A percentile compares a stretch with the other conserved stretches of the same genome.
Conservation (phyloP, 2,797 vertebrate species). For the Fistularia tabacaria region DNA sequence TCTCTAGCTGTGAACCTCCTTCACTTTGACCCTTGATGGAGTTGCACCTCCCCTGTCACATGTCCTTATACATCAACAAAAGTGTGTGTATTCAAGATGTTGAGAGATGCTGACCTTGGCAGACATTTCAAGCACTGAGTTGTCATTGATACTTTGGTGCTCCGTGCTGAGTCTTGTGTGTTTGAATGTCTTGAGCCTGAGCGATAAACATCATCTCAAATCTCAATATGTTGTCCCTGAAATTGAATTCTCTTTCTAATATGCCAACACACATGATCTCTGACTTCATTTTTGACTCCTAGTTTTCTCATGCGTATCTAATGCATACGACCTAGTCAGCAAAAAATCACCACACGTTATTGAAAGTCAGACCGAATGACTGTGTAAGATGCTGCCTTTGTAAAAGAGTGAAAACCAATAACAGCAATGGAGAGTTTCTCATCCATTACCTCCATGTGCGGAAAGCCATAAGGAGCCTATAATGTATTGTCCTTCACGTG, state of each 20-base stretch:
- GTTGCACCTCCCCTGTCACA: constrained; percentile 12
- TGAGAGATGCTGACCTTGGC: constrained; percentile 36
- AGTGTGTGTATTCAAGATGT: constrained; percentile 12
- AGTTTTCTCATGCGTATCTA: constrained; percentile 14
- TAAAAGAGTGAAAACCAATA: constrained; percentile 42
- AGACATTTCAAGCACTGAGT: constrained; percentile 24
- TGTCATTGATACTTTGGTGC: constrained; percentile 10
- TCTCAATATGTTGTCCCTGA: constrained; percentile 16
- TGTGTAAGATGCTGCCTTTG: constrained; percentile 34
- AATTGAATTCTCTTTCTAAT: constrained; percentile 16
- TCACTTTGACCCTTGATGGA: constrained; percentile 13
- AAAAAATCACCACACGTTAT: constrained; percentile 15
- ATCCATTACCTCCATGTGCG: constrained; percentile 37
- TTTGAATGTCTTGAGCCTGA: background rate
- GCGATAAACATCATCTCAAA: constrained; percentile 7
- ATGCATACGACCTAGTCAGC: constrained; percentile 19
- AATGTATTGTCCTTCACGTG: constrained; percentile 55
- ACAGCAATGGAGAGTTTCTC: constrained; percentile 17
- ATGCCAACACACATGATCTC: background rate
- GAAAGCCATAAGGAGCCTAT: constrained; percentile 26
- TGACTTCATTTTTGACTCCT: background rate
- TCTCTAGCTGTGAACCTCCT: constrained; percentile 3
- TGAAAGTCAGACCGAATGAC: constrained; percentile 21
- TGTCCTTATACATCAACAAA: background rate
- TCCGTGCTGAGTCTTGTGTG: background rate